Percentiles rank a stretch among this genome's conserved stretches.
Evolutionary conservation across 2,113 vertebrate genomes (phyloP).

Genomic region (Cranoglanis bouderius): DNA sequence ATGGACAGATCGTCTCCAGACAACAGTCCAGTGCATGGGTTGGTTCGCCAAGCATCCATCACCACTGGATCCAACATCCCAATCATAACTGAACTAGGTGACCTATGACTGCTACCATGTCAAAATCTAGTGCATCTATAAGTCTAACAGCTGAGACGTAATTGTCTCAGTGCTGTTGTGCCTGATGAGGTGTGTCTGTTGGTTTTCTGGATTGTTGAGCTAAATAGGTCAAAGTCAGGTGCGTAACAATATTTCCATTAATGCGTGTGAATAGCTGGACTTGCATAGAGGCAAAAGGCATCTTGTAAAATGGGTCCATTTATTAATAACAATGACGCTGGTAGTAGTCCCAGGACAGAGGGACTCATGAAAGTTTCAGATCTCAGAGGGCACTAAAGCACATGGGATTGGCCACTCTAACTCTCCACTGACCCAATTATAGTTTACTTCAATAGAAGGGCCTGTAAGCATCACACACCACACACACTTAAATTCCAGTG

Average conservation of each 20-base stretch:
- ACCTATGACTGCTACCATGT: conserved; percentile 57
- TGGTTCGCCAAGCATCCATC: conserved; percentile 92
- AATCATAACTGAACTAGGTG: conserved; percentile 98
- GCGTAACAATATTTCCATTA: conserved; percentile 30
- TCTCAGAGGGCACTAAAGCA: conserved; percentile 77
- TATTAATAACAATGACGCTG: conserved; percentile 79
- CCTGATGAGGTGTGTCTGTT: conserved; percentile 16
- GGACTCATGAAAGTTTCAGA: conserved; percentile 82
- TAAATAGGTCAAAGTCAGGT: conserved; percentile 37
- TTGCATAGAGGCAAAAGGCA: conserved; percentile 59
- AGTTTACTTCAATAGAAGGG: conserved; percentile 69
- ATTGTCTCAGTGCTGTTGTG: conserved; percentile 21
- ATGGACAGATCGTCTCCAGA: conserved; percentile 98
- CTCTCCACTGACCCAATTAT: conserved; percentile 80
- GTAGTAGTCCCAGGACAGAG: conserved; percentile 72
- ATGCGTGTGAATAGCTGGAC: conserved; percentile 31
- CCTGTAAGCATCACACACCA: conserved; percentile 52
- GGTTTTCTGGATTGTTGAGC: conserved; percentile 11
- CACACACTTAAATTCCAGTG: conserved; percentile 2
- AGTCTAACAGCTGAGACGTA: background rate
- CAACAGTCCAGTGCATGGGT: conserved; percentile 95
- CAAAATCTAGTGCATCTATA: conserved; percentile 20
- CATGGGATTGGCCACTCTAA: conserved; percentile 71
- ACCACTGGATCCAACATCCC: conserved; percentile 97
- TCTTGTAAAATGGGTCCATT: conserved; percentile 75